phyloP scores from a whole-genome alignment of 2,113 vertebrate genomes.

The Perognathus longimembris region DNA sequence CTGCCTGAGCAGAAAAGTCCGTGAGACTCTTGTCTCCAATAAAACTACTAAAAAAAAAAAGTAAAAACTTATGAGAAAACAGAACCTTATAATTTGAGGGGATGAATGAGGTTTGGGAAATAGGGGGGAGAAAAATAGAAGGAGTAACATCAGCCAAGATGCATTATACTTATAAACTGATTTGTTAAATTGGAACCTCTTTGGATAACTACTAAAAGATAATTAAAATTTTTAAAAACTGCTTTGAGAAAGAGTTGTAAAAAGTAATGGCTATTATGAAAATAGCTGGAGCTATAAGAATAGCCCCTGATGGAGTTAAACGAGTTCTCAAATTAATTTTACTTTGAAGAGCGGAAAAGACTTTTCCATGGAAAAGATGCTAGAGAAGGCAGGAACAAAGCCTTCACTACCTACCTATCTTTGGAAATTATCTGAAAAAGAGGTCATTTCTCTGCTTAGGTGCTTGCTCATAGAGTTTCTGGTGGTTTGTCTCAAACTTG shows the following conservation, averaged over 20 bases:
- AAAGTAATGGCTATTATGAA: conserved; percentile 11
- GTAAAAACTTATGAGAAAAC: too few species aligned
- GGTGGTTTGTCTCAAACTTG: conserved; percentile 57
- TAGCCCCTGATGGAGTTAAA: background rate
- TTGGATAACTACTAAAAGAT: too few species aligned
- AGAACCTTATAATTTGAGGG: too few species aligned
- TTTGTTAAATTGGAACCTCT: too few species aligned
- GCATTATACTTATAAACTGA: too few species aligned
- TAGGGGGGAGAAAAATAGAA: too few species aligned
- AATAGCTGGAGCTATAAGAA: background rate
- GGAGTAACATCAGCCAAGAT: too few species aligned
- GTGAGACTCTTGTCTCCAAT: too few species aligned
- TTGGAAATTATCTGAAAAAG: background rate
- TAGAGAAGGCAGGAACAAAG: background rate
- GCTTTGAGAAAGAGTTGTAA: conserved; percentile 24
- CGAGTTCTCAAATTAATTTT: background rate
- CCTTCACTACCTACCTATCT: background rate
- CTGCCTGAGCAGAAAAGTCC: too few species aligned
- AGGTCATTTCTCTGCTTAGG: background rate
- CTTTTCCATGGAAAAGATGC: background rate
- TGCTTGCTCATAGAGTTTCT: conserved; percentile 3
- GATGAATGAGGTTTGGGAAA: too few species aligned
- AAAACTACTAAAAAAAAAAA: too few species aligned
- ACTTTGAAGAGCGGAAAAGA: background rate
- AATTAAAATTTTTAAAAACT: too few species aligned